Conservation (phyloP, 1,140 invertebrate genomes). For the Caenorhabditis inopinata region DNA sequence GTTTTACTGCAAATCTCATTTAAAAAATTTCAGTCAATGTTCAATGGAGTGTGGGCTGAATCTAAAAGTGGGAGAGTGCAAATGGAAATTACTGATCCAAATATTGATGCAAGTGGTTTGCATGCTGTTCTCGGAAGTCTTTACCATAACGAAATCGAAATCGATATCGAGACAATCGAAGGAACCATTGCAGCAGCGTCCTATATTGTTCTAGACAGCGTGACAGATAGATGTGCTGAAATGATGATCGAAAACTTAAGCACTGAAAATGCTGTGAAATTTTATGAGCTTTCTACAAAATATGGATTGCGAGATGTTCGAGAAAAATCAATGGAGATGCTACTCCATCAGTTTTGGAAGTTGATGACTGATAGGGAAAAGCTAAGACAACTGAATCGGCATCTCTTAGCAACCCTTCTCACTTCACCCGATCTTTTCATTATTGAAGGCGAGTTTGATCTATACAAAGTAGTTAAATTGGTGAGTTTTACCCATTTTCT, state of each 20-base stretch:
- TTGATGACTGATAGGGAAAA: not conserved
- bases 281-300: not conserved
- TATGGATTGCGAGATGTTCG: conserved; percentile 11
- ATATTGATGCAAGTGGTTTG: not conserved
- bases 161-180: not conserved
- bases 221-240: conserved; percentile 8
- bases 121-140: not conserved
- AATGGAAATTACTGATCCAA: conserved; percentile 1
- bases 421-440: not conserved
- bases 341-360: not conserved
- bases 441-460: not conserved
- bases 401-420: not conserved
- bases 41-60: not conserved
- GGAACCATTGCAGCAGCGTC: conserved; percentile 15
- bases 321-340: not conserved
- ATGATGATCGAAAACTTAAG: not conserved
- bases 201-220: not conserved
- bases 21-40: not conserved
- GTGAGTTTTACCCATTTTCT: not conserved
- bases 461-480: not conserved
- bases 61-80: not conserved
- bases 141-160: conserved; percentile 21
- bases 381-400: not conserved
- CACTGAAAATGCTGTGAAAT: not conserved
- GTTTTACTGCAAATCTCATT: not conserved